These are phyloP conservation scores for Emydoidea blandingii DNA, from an alignment of 2,797 vertebrate genomes.

Conservation along the genomic window DNA sequence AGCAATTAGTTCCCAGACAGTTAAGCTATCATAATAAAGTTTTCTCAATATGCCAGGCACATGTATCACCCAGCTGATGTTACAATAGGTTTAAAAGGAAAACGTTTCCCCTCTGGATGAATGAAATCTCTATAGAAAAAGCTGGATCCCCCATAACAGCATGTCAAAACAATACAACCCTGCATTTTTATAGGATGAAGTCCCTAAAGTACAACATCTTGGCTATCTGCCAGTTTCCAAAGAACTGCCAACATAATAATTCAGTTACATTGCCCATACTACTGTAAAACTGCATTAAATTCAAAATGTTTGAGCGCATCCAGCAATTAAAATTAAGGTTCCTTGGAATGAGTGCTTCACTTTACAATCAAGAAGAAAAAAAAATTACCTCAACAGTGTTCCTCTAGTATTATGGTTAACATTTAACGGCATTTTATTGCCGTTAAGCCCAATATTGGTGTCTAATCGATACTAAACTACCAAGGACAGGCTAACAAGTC, in stretches of 20 bases:
- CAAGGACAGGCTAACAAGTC: constrained; percentile 52
- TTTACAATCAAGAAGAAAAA: constrained; percentile 41
- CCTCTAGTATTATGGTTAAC: constrained; percentile 54
- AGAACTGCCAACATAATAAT: constrained; percentile 47
- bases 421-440: constrained; percentile 74
- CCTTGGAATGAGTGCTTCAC: constrained; percentile 13
- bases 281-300: constrained; percentile 62
- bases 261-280: constrained; percentile 30
- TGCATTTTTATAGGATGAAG: not conserved
- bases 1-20: not conserved
- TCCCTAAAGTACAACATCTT: constrained; percentile 55
- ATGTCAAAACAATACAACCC: not conserved
- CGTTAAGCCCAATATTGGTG: constrained; percentile 67
- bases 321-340: constrained; percentile 63
- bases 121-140: not conserved
- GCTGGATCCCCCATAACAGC: not conserved
- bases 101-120: not conserved
- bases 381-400: constrained; percentile 12
- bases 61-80: not conserved
- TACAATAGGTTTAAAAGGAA: not conserved
- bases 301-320: constrained; percentile 33
- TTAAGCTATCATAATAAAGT: not conserved
- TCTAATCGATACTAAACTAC: constrained; percentile 65
- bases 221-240: constrained; percentile 24
- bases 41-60: not conserved